phyloP scores from a whole-genome alignment of 2,113 vertebrate genomes.

The Rhynchomys soricoides region DNA sequence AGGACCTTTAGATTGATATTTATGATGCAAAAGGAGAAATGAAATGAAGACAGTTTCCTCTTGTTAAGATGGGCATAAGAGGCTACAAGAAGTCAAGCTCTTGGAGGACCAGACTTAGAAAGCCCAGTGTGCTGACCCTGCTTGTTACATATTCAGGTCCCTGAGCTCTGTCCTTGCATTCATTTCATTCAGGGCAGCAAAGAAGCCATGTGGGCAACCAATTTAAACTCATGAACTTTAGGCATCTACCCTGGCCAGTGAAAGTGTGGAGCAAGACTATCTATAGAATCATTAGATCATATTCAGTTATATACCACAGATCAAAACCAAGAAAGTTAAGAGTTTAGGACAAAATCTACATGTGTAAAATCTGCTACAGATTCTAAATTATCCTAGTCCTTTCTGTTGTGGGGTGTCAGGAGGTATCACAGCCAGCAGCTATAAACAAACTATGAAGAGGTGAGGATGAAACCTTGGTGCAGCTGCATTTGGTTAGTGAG shows the following conservation, averaged over 20 bases:
- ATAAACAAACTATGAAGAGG: neutral
- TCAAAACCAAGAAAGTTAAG: neutral
- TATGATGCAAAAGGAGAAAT: neutral
- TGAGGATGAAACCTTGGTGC: too few species aligned
- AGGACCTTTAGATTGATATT: neutral
- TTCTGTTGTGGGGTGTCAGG: too few species aligned
- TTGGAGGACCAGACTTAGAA: neutral
- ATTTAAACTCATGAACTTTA: constrained; percentile 49
- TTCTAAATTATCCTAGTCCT: constrained; percentile 6
- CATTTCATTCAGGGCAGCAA: neutral
- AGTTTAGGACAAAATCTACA: neutral
- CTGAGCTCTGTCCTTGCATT: constrained; percentile 1
- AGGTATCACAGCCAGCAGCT: neutral
- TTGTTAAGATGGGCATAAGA: neutral
- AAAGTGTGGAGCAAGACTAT: neutral
- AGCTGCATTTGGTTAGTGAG: too few species aligned
- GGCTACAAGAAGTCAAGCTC: neutral
- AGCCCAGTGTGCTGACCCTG: neutral
- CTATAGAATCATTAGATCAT: neutral
- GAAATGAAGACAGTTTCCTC: neutral
- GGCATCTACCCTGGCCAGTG: constrained; percentile 22
- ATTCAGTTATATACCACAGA: neutral
- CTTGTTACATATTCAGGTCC: constrained; percentile 5
- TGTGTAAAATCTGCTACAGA: neutral
- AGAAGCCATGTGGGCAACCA: constrained; percentile 16